Conservation (phyloP, 2,888 invertebrate species). For the Torymus texanus region DNA sequence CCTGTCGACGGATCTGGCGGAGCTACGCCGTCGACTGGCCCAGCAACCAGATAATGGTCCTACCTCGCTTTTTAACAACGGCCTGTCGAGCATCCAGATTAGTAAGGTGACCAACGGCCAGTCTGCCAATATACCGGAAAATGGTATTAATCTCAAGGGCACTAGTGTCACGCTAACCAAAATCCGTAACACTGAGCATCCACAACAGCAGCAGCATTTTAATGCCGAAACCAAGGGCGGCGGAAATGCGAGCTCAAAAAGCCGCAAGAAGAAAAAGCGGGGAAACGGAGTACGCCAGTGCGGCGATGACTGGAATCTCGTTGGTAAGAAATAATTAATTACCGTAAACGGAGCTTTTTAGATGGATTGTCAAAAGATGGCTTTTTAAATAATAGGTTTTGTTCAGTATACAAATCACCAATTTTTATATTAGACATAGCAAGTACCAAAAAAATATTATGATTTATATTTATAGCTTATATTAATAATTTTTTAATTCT, state of each 20-base stretch:
- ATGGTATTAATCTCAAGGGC: constrained; percentile 72
- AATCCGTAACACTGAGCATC: constrained; percentile 63
- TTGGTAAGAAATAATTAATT: constrained; percentile 73
- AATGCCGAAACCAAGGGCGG: not conserved
- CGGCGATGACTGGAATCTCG: constrained; percentile 75
- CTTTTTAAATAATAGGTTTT: constrained; percentile 12
- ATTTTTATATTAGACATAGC: not conserved
- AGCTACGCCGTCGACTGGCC: constrained; percentile 66
- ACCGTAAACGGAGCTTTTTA: constrained; percentile 51
- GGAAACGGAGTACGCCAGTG: constrained; percentile 69
- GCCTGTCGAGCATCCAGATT: constrained; percentile 72
- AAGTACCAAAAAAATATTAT: not conserved
- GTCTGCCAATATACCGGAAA: constrained; percentile 65
- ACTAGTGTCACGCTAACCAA: constrained; percentile 73
- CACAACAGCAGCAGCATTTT: constrained; percentile 37
- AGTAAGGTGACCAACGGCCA: constrained; percentile 67
- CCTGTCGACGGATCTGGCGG: constrained; percentile 68
- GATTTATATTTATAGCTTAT: too few species aligned
- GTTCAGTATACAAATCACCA: not conserved
- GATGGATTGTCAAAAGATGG: constrained; percentile 47
- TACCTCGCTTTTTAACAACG: constrained; percentile 58
- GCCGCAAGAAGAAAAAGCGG: constrained; percentile 73
- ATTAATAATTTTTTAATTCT: too few species aligned
- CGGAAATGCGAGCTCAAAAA: constrained; percentile 63
- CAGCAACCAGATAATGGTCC: constrained; percentile 56